A percentile compares a stretch with the other conserved stretches of the same genome.
phyloP scores from a whole-genome alignment of 1,140 invertebrate genomes.

The Argopecten irradians region DNA sequence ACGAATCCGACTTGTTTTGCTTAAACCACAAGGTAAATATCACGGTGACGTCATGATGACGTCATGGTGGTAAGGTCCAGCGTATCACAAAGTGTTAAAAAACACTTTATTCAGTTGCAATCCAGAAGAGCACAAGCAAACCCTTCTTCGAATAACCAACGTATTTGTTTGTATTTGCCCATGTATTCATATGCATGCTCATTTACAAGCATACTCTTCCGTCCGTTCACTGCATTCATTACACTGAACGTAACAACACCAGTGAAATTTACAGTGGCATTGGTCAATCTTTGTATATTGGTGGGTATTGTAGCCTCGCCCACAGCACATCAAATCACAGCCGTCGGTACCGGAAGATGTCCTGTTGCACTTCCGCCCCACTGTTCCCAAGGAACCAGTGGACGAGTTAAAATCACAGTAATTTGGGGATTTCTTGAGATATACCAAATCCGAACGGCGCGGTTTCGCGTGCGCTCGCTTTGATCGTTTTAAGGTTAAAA shows the following conservation, averaged over 20 bases:
- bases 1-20: not conserved
- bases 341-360: conserved; percentile 75
- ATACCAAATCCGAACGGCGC: conserved; percentile 87
- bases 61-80: not conserved
- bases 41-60: not conserved
- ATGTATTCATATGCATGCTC: conserved; percentile 31
- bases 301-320: conserved; percentile 79
- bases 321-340: conserved; percentile 80
- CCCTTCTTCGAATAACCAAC: not conserved
- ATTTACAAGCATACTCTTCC: conserved; percentile 77
- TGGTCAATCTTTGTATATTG: conserved; percentile 74
- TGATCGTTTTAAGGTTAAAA: conserved; percentile 83
- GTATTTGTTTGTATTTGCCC: not conserved
- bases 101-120: not conserved
- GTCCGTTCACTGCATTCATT: conserved; percentile 76
- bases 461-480: conserved; percentile 72
- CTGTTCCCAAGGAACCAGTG: conserved; percentile 76
- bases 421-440: conserved; percentile 91
- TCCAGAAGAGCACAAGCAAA: not conserved
- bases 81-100: not conserved
- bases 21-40: not conserved
- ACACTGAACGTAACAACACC: conserved; percentile 79
- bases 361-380: conserved; percentile 77
- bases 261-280: conserved; percentile 79
- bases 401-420: conserved; percentile 90